Conservation (phyloP, 2,113 vertebrate species). For the Tympanuchus pallidicinctus region DNA sequence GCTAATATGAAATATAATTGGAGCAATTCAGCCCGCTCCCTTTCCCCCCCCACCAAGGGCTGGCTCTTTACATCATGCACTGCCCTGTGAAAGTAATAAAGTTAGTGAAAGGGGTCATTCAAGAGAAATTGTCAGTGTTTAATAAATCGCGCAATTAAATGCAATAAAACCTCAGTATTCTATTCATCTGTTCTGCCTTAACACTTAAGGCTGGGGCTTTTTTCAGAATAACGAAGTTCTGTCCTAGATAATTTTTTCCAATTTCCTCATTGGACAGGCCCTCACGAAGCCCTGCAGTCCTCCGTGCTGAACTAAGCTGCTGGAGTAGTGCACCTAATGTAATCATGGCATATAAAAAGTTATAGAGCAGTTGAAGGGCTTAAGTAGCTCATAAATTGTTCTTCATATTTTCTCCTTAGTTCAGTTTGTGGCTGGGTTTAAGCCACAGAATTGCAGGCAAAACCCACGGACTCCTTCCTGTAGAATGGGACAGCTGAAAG, state of each 20-base stretch:
- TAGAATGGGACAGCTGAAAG: not conserved
- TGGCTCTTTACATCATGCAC: slow-evolving; percentile 61
- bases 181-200: slow-evolving; percentile 60
- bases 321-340: not conserved
- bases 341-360: slow-evolving; percentile 46
- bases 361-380: slow-evolving; percentile 34
- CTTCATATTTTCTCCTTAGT: slow-evolving; percentile 35
- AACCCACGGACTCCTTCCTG: not conserved
- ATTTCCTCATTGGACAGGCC: slow-evolving; percentile 55
- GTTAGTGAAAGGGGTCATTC: slow-evolving; percentile 70
- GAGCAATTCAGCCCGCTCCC: slow-evolving; percentile 63
- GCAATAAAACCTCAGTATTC: slow-evolving; percentile 65
- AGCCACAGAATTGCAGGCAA: not conserved
- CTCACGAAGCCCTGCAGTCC: slow-evolving; percentile 8
- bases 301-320: not conserved
- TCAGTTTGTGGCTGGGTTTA: slow-evolving; percentile 10
- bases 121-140: slow-evolving; percentile 70
- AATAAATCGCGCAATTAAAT: slow-evolving; percentile 71
- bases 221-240: slow-evolving; percentile 59
- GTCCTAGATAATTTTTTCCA: slow-evolving; percentile 66
- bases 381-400: slow-evolving; percentile 53
- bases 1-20: slow-evolving; percentile 66
- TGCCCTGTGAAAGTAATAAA: slow-evolving; percentile 67
- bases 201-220: slow-evolving; percentile 57
- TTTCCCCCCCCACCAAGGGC: not conserved